phyloP scores from a whole-genome alignment of 2,797 vertebrate species.

The Pygocentrus nattereri region DNA sequence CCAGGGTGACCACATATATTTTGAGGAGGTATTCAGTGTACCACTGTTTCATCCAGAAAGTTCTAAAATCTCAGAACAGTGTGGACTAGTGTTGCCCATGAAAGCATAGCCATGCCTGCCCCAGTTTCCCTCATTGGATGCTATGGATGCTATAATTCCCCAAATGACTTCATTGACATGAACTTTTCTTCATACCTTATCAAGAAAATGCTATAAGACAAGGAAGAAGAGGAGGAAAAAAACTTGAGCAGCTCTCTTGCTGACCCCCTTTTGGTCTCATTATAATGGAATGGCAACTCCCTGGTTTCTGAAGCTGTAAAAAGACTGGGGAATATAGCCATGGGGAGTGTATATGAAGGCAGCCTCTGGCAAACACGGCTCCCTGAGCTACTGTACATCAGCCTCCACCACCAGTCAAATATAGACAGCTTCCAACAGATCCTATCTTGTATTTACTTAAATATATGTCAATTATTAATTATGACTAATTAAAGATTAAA shows the following conservation, averaged over 20 bases:
- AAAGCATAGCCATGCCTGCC: conserved; percentile 6
- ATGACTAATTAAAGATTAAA: background rate
- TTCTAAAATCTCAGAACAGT: background rate
- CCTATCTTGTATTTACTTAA: background rate
- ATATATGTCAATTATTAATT: background rate
- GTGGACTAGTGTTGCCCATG: background rate
- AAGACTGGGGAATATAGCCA: conserved; percentile 7
- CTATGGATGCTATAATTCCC: conserved; percentile 7
- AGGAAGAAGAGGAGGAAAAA: background rate
- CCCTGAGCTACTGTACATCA: conserved; percentile 20
- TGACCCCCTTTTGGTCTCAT: conserved; percentile 21
- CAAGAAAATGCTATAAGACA: conserved; percentile 6
- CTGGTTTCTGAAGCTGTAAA: conserved; percentile 27
- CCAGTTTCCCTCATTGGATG: background rate
- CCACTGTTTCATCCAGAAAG: conserved; percentile 24
- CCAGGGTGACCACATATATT: background rate
- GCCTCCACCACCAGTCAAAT: background rate
- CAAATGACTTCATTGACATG: conserved; percentile 9
- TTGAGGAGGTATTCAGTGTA: background rate
- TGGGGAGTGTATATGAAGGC: conserved; percentile 5
- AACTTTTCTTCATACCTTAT: conserved; percentile 26
- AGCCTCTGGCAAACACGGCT: conserved; percentile 24
- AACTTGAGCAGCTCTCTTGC: conserved; percentile 8
- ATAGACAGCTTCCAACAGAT: background rate
- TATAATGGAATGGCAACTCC: conserved; percentile 19